phyloP scores from a whole-genome alignment of 1,140 invertebrate species.

The Anadara kagoshimensis region DNA sequence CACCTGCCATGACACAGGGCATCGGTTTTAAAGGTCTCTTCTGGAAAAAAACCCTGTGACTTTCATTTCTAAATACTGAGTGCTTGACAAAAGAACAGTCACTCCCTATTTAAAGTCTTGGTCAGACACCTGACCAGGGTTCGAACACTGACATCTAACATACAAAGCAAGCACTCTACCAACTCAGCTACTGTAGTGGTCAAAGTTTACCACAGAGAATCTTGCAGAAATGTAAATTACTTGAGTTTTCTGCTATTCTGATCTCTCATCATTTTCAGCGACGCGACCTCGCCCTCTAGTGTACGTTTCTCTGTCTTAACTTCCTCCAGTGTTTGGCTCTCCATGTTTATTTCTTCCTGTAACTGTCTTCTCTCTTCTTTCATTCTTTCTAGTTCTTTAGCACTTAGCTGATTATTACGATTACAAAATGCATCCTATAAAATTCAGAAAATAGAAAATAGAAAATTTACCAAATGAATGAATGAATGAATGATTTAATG shows the following conservation, averaged over 20 bases:
- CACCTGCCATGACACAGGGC: no score
- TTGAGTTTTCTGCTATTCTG: constrained; percentile 56
- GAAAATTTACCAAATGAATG: neutral
- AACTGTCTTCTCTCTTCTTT: constrained; percentile 62
- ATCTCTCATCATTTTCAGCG: constrained; percentile 60
- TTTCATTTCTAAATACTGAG: no score
- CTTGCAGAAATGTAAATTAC: constrained; percentile 32
- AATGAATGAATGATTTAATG: no score
- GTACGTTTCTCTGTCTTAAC: constrained; percentile 53
- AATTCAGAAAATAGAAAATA: constrained; percentile 8
- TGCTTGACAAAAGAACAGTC: no score
- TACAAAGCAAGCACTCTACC: no score
- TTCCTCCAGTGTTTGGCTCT: constrained; percentile 60
- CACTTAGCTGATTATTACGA: constrained; percentile 44
- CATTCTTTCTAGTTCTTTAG: constrained; percentile 62
- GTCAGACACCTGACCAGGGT: no score
- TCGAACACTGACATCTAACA: no score
- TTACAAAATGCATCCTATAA: constrained; percentile 56
- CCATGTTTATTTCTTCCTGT: constrained; percentile 55
- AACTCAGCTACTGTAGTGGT: no score
- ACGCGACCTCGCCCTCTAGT: constrained; percentile 58
- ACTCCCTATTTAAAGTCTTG: no score
- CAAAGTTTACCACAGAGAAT: neutral
- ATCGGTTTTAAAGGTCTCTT: no score
- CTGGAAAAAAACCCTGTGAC: no score